Evolutionary conservation across 1,140 invertebrate species (phyloP), one percentile per base, ranked within the genome.

Genomic region (Cyphomyrmex costatus): DNA sequence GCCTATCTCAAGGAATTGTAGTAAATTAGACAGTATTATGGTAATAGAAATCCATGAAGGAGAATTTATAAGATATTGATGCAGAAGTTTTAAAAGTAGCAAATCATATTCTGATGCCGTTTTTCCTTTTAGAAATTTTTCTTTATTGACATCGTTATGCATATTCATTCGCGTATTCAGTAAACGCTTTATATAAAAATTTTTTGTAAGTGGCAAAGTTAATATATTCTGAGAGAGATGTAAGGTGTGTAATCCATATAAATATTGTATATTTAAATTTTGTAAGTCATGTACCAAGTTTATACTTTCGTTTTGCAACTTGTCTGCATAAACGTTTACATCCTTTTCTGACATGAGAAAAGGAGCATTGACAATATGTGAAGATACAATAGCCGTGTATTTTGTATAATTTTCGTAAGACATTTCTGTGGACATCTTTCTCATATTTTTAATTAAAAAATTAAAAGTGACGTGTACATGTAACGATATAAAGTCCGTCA

Each of bases 191-290:
- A 14, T 5, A 27, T 85, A 88, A 66, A 80, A 65, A 14, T 8
- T 46, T 70, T n/a, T 36, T 21, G 8, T 6, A 19, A 8, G 0
- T 19, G 49, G 21, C 51, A n/a, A 21, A 60, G 19, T n/a, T 14
- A 53, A 56, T 12, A 65, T 60, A 14, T 24, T 74, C 85, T 87
- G 83, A 19, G 87, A 86, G 24, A 77, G 36, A 84, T 87, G 14
- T 58, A 92, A 87, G 53, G 90, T 74, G 8, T 90, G 12, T 42
- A 92, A 70, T 16, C 71, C 86, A 24, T 61, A 92, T 24, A 92
- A 65, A 61, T 84, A 82, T 58, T 86, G 83, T 16, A 88, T 30
- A 42, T 53, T 84, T 51, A 84, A 10, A 70, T 53, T 33, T 24
- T 76, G 56, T n/a, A 53, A 49, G 53, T 90, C 56, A 19, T 76